A percentile compares a stretch with the other conserved stretches of the same genome.
These are phyloP conservation scores for Pasiphila rectangulata DNA, from an alignment of 2,888 invertebrate genomes.

Conservation along the genomic window DNA sequence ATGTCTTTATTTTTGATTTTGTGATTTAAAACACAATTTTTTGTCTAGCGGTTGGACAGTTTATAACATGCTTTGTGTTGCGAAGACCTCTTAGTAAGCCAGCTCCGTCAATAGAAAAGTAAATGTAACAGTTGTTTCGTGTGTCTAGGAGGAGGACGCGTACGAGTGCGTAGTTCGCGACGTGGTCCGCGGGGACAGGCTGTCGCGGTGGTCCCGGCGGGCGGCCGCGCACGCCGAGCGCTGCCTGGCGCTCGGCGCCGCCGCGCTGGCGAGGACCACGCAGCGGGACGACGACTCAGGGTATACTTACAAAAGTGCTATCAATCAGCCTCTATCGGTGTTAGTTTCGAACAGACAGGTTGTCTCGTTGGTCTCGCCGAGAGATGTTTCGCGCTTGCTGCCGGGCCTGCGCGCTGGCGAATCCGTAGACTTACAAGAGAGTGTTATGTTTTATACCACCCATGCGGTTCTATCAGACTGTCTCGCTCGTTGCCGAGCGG, in stretches of 20 bases:
- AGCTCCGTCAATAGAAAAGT: no score
- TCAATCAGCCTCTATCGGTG: background rate
- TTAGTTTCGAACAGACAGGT: constrained; percentile 60
- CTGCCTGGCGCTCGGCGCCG: constrained; percentile 71
- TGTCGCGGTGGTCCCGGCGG: constrained; percentile 69
- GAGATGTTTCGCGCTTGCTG: no score
- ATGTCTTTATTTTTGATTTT: no score
- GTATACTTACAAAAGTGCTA: constrained; percentile 31
- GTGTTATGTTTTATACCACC: no score
- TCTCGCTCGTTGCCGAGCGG: constrained; percentile 65
- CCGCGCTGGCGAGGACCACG: constrained; percentile 57
- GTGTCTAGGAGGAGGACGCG: constrained; percentile 60
- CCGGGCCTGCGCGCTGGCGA: no score
- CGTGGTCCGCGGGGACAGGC: constrained; percentile 69
- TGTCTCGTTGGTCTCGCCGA: constrained; percentile 68
- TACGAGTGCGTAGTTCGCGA: constrained; percentile 71
- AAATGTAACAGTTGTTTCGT: no score
- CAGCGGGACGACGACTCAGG: constrained; percentile 58
- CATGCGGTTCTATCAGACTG: no score
- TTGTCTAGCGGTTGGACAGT: no score
- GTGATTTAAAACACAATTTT: no score
- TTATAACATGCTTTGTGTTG: no score
- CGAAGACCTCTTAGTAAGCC: no score
- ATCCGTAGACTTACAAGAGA: no score
- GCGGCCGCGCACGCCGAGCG: constrained; percentile 70